Evolutionary conservation across 2,797 vertebrate species (phyloP), one percentile per base, ranked within the genome.

Genomic region (Alca torda): DNA sequence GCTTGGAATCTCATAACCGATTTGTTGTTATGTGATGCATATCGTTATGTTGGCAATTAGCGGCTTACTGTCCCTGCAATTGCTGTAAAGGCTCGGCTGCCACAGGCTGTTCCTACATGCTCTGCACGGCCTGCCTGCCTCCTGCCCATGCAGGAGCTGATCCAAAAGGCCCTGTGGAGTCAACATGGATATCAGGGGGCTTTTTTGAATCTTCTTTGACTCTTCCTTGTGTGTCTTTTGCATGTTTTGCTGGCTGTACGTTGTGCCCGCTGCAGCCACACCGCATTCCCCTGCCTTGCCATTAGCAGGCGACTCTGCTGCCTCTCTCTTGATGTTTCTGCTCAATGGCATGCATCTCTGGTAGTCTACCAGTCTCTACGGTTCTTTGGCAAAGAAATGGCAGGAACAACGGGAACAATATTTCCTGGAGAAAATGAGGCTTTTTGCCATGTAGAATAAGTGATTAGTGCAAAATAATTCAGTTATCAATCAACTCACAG

Each of bases 61-160:
- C 3, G 0, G 30, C 33, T 84, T 64, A 30, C 20, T 51, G 16
- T 24, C 35, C 35, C 41, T 76, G 48, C 53, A 18, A 31, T 48
- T 28, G 17, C 61, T 43, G 31, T 15, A 17, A 31, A 25, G 50
- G 37, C 39, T 51, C 3, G 2, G 33, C 20, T 87, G 48, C 43
- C 30, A 31, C 1, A 2, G 48, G 18, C 13, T 17, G 9, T 24
- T 25, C 41, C 46, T n/a, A 54, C 1, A 0, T n/a, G 37, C 37
- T 46, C 45, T 64, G 11, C 9, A 5, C 17, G n/a, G n/a, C 50
- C 54, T 61, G 50, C 39, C n/a, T 46, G 31, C 24, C 70, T 81
- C 28, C 51, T 85, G 46, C 35, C 41, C 24, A 9, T 16, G 21
- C n/a, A 60, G 16, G 37, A 41, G 31, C 11, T 5, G 19, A 63